Evolutionary conservation across 2,888 invertebrate species (phyloP).

Genomic region (Pocota personata): DNA sequence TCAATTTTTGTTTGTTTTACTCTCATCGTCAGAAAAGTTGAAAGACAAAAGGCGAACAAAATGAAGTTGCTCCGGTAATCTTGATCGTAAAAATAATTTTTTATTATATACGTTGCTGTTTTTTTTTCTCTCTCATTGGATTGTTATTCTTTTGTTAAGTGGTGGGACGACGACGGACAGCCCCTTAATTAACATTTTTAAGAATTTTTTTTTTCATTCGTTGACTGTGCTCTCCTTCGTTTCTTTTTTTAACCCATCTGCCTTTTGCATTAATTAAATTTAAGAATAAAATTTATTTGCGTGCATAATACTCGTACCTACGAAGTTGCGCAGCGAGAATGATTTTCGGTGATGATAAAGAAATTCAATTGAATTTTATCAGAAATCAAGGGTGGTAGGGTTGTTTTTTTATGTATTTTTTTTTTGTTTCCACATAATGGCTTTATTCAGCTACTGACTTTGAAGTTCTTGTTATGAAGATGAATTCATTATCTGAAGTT

Average conservation of each 20-base stretch:
- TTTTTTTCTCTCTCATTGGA: background rate
- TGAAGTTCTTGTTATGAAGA: background rate
- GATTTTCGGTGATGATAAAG: conserved; percentile 1
- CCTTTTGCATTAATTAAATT: conserved; percentile 42
- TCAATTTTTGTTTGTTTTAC: background rate
- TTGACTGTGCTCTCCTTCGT: background rate
- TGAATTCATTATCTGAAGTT: conserved; percentile 16
- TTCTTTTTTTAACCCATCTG: conserved; percentile 11
- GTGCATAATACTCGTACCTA: conserved; percentile 11
- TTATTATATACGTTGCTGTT: conserved; percentile 12
- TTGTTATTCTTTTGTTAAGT: conserved; percentile 40
- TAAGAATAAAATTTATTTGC: conserved; percentile 35
- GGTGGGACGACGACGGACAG: conserved; percentile 34
- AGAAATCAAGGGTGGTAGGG: background rate
- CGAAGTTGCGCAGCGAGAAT: background rate
- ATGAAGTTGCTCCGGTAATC: conserved; percentile 56
- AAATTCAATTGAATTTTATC: conserved; percentile 7
- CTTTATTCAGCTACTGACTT: background rate
- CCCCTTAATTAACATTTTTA: conserved; percentile 57
- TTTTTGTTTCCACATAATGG: background rate
- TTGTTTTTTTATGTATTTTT: background rate
- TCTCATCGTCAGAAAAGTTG: background rate
- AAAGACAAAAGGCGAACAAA: conserved; percentile 32
- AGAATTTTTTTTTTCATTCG: conserved; percentile 16
- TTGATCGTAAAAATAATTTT: conserved; percentile 47